Conservation (phyloP, 2,113 vertebrate species). For the Speoplatyrhinus poulsoni region DNA sequence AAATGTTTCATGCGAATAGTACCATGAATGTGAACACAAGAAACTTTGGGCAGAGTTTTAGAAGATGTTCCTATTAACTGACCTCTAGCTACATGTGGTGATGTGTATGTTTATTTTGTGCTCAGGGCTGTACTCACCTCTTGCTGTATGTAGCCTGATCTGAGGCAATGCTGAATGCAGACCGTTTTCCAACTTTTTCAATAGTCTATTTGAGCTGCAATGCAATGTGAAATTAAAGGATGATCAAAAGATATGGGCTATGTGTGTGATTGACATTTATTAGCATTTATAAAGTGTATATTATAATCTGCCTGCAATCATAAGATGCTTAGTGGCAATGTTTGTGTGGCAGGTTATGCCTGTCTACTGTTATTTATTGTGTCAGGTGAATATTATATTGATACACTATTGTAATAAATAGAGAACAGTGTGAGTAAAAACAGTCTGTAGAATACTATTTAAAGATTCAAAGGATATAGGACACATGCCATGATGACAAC, state of each 20-base stretch:
- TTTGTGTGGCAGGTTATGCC: too few relatives aligned
- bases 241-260: neutral
- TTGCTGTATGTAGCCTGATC: slow-evolving; percentile 5
- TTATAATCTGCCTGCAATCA: too few relatives aligned
- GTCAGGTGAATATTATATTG: too few relatives aligned
- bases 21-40: neutral
- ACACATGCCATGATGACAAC: too few relatives aligned
- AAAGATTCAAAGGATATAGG: too few relatives aligned
- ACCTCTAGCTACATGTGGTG: neutral
- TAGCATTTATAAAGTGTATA: neutral
- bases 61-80: neutral
- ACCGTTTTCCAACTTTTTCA: neutral
- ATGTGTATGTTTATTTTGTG: neutral
- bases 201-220: slow-evolving; percentile 11
- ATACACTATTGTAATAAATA: too few relatives aligned
- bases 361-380: too few relatives aligned
- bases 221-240: slow-evolving; percentile 30
- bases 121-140: neutral
- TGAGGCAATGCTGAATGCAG: neutral
- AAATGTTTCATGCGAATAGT: neutral
- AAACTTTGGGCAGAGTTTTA: neutral
- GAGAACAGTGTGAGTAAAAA: too few relatives aligned
- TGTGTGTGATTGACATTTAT: slow-evolving; percentile 7
- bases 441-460: too few relatives aligned
- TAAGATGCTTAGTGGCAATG: too few relatives aligned